phyloP scores from a whole-genome alignment of 2,888 invertebrate genomes.

The Corbicula japonica region DNA sequence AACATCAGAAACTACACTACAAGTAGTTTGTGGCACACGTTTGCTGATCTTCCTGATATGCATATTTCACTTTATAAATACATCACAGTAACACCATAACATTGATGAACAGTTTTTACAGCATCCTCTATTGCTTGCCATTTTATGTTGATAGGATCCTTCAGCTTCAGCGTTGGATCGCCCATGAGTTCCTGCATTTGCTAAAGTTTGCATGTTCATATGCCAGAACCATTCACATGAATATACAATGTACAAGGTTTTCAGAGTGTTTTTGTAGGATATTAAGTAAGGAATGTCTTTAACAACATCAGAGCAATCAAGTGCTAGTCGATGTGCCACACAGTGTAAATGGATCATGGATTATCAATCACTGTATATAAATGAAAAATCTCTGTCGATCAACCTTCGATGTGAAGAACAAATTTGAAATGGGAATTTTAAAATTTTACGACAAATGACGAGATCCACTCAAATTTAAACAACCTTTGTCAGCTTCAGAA shows the following conservation, averaged over 20 bases:
- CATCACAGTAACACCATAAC: too few relatives aligned
- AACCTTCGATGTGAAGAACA: too few relatives aligned
- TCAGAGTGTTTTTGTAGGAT: not conserved
- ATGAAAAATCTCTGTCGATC: too few relatives aligned
- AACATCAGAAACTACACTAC: too few relatives aligned
- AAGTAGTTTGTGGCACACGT: too few relatives aligned
- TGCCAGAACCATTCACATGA: constrained; percentile 24
- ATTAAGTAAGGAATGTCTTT: constrained; percentile 22
- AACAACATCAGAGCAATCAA: constrained; percentile 15
- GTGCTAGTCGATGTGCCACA: constrained; percentile 23
- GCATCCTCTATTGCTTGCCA: constrained; percentile 27
- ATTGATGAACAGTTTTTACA: constrained; percentile 17
- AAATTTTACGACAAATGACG: too few relatives aligned
- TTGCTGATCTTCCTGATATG: too few relatives aligned
- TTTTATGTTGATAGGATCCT: constrained; percentile 34
- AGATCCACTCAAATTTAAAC: too few relatives aligned
- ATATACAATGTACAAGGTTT: constrained; percentile 18
- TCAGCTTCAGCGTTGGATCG: constrained; percentile 21
- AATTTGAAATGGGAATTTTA: too few relatives aligned
- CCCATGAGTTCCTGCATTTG: constrained; percentile 35
- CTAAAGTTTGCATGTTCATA: constrained; percentile 9
- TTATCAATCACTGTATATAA: too few relatives aligned
- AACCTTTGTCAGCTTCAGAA: too few relatives aligned
- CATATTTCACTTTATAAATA: too few relatives aligned
- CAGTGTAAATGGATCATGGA: constrained; percentile 19